phyloP scores from a whole-genome alignment of 2,113 vertebrate genomes.

The Acanthisitta chloris region DNA sequence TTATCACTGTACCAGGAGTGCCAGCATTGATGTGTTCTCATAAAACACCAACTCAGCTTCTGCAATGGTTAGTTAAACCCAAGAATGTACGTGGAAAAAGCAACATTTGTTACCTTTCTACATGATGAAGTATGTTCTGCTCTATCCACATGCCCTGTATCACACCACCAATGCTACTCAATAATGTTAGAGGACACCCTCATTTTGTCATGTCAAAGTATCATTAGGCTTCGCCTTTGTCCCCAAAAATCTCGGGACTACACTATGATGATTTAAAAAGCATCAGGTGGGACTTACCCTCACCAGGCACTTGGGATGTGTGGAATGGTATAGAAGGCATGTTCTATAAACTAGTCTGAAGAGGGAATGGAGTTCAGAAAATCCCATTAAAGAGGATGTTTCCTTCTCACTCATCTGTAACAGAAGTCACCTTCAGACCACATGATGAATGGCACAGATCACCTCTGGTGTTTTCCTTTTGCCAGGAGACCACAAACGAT shows the following conservation, averaged over 20 bases:
- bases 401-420: not conserved
- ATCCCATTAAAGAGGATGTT: not conserved
- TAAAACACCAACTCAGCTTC: not conserved
- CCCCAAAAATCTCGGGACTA: not conserved
- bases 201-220: not conserved
- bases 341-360: not conserved
- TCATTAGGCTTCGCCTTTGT: not conserved
- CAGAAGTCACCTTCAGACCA: not conserved
- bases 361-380: not conserved
- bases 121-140: not conserved
- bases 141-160: not conserved
- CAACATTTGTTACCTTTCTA: not conserved
- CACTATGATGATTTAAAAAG: not conserved
- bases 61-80: not conserved
- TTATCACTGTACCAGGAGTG: not conserved
- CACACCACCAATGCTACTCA: not conserved
- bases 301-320: not conserved
- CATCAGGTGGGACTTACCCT: not conserved
- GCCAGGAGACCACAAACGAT: not conserved
- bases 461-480: not conserved
- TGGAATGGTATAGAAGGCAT: not conserved
- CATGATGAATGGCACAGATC: not conserved
- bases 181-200: not conserved
- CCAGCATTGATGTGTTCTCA: not conserved
- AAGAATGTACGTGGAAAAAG: not conserved